A percentile compares a stretch with the other conserved stretches of the same genome.
Conservation (phyloP, 2,888 invertebrate genomes). For the Diarsia rubi region DNA sequence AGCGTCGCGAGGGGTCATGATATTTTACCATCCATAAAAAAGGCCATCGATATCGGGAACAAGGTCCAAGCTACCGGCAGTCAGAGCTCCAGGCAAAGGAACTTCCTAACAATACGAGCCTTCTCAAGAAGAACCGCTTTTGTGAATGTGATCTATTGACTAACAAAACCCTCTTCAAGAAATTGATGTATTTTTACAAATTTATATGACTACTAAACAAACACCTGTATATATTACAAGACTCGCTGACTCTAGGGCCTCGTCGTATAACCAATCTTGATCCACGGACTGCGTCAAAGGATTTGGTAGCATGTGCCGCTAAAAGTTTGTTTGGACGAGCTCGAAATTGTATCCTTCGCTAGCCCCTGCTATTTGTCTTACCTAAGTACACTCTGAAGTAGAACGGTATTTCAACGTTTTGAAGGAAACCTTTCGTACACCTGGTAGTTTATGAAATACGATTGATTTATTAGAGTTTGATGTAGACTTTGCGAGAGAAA, state of each 20-base stretch:
- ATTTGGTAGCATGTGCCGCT: conserved; percentile 43
- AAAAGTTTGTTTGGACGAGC: conserved; percentile 43
- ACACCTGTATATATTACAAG: neutral
- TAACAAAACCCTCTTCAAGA: no score
- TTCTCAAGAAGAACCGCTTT: no score
- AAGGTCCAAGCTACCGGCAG: no score
- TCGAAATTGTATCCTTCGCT: conserved; percentile 48
- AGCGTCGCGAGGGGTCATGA: no score
- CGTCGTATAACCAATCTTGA: conserved; percentile 22
- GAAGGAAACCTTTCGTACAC: neutral
- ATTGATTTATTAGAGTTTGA: conserved; percentile 27
- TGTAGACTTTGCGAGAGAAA: neutral
- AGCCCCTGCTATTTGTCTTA: conserved; percentile 30
- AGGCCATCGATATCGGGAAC: no score
- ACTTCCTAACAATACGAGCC: no score
- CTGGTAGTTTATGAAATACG: conserved; percentile 14
- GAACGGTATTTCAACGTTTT: conserved; percentile 2
- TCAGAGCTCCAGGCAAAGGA: no score
- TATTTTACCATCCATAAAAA: no score
- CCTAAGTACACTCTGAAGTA: conserved; percentile 8
- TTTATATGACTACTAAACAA: neutral
- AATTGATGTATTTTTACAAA: neutral
- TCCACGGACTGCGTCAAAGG: conserved; percentile 27
- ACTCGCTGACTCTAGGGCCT: neutral
- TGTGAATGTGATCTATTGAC: no score